phyloP scores from a whole-genome alignment of 2,113 vertebrate species.

The Sinocyclocheilus rhinocerous region DNA sequence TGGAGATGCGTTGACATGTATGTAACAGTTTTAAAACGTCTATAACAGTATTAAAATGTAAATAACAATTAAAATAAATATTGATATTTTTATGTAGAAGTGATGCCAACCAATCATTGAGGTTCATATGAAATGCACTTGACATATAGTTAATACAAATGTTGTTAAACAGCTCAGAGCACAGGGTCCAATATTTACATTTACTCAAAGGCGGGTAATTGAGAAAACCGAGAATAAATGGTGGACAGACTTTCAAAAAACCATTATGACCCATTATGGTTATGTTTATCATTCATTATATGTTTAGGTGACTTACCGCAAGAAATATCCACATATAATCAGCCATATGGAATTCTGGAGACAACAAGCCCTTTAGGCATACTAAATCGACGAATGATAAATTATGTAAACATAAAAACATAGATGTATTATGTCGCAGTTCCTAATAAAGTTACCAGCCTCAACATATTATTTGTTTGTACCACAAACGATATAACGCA shows the following conservation, averaged over 20 bases:
- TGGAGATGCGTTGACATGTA: background rate
- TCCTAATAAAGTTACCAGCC: background rate
- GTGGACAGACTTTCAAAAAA: background rate
- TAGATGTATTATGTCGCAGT: background rate
- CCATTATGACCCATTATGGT: background rate
- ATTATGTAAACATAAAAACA: conserved; percentile 5
- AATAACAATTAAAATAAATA: background rate
- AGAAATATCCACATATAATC: background rate
- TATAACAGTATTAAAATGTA: background rate
- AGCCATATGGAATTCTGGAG: background rate
- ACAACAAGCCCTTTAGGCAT: background rate
- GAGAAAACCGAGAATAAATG: background rate
- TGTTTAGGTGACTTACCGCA: background rate
- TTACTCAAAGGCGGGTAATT: background rate
- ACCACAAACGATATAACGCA: background rate
- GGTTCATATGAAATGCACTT: background rate
- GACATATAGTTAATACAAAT: background rate
- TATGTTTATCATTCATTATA: background rate
- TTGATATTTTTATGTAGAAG: background rate
- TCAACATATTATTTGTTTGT: background rate
- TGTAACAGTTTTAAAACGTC: background rate
- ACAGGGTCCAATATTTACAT: background rate
- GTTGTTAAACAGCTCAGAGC: background rate
- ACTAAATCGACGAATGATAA: background rate
- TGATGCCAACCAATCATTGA: background rate